Evolutionary conservation across 2,797 vertebrate genomes (phyloP).

Genomic region (Gallinago solitaria): DNA sequence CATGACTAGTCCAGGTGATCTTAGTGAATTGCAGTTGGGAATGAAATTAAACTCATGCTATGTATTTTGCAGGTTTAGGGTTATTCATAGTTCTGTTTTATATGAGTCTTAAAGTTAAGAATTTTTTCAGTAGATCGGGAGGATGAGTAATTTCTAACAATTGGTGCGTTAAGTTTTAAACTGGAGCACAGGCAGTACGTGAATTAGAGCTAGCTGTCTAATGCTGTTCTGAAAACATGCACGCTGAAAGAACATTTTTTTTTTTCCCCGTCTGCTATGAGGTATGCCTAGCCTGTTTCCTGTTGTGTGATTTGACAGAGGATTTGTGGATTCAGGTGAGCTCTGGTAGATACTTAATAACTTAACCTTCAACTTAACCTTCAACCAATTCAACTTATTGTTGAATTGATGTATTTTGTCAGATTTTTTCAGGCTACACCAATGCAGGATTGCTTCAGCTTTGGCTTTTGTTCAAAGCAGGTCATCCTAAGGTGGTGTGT

Average conservation of each 20-base stretch:
- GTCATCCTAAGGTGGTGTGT: neutral
- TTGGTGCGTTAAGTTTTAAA: neutral
- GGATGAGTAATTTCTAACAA: neutral
- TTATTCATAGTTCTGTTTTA: neutral
- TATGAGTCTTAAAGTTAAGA: neutral
- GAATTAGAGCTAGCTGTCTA: neutral
- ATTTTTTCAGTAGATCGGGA: neutral
- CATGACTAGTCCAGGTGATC: neutral
- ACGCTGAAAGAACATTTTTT: neutral
- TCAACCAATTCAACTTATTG: neutral
- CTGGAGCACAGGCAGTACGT: neutral
- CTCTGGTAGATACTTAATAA: neutral
- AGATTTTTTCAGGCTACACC: neutral
- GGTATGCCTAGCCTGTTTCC: neutral
- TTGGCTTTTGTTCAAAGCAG: neutral
- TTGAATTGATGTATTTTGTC: neutral
- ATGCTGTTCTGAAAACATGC: neutral
- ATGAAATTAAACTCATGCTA: neutral
- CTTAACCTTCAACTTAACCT: neutral
- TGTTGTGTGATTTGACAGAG: neutral
- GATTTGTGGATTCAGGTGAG: neutral
- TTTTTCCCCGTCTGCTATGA: neutral
- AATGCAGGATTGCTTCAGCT: neutral
- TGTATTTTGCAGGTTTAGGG: neutral
- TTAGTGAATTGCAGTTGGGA: neutral